Evolutionary conservation across 2,797 vertebrate species (phyloP), one percentile per base, ranked within the genome.

Genomic region (Chaunax sp.): DNA sequence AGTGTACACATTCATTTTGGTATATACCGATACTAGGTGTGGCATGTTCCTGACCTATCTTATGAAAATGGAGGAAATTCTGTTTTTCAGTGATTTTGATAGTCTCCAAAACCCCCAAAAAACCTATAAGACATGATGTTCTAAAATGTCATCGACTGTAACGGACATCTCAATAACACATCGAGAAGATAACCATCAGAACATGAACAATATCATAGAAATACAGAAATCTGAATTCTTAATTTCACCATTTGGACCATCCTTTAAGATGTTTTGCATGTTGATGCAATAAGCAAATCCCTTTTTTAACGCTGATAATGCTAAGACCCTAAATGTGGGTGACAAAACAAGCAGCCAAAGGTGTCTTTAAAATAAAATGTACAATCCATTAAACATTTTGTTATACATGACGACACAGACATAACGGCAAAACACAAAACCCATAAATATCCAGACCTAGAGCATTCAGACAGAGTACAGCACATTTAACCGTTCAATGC

Each of bases 11-110:
- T 66, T 65, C 23, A 12, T 52, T 73, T 69, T 67, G 19, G 67
- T 28, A 37, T 54, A 69, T 35, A 69, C 33, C 26, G 66, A 71
- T 41, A 79, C 37, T 44, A 77, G 45, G 23, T 73, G 43, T 69
- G 58, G 63, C 19, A 25, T 64, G 47, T 58, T 72, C 41, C 59
- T 67, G 43, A 53, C 19, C 37, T 46, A 25, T 57, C 13, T 59
- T 43, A 20, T 60, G 53, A 70, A 79, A 73, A 72, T 44, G 20
- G 40, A 56, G 23, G 33, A 58, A 80, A 77, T 75, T 77, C 83
- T 87, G 83, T 79, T 76, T 23, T 75, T 73, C 10, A 61, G 55
- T 81, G 67, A 79, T 28, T 75, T 57, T 50, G 46, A 72, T 65
- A 47, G n/a, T 52, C 63, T 51, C 37, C 19, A 49, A 47, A 67